These are phyloP conservation scores for Myiozetetes cayanensis DNA, from an alignment of 2,113 vertebrate species.

Conservation along the genomic window DNA sequence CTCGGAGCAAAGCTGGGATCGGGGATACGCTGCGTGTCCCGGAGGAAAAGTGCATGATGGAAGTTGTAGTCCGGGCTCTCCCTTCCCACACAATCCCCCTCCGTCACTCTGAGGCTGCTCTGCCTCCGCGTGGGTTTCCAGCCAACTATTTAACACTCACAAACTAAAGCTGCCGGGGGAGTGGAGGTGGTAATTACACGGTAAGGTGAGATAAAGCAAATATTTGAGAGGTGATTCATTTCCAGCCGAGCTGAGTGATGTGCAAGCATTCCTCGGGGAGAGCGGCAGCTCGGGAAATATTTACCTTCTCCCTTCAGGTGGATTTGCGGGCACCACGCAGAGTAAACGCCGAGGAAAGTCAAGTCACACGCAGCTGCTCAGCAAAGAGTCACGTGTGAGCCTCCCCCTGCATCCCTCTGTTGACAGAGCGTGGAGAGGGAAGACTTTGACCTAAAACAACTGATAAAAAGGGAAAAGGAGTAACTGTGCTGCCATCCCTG, in stretches of 20 bases:
- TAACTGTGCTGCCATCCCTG: rapidly evolving
- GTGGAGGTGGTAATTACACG: neutral
- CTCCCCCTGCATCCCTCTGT: neutral
- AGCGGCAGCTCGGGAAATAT: neutral
- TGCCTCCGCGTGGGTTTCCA: neutral
- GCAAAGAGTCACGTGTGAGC: neutral
- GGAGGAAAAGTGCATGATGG: rapidly evolving
- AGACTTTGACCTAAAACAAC: neutral
- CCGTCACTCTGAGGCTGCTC: neutral
- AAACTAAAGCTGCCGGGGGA: neutral
- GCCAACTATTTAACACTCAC: neutral
- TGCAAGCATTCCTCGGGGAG: neutral
- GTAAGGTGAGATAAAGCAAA: neutral
- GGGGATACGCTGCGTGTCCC: neutral
- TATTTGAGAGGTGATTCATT: conserved; percentile 13
- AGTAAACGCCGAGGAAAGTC: conserved; percentile 19
- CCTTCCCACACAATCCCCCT: neutral
- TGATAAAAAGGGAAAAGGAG: neutral
- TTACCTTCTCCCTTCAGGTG: conserved; percentile 38
- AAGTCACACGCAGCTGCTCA: neutral
- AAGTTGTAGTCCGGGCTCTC: neutral
- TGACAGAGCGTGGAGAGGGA: neutral
- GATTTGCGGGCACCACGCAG: conserved; percentile 11
- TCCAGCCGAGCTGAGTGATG: neutral
- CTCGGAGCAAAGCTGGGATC: neutral